A percentile compares a stretch with the other conserved stretches of the same genome.
Evolutionary conservation across 2,113 vertebrate genomes (phyloP).

Genomic region (Myxocyprinus asiaticus): DNA sequence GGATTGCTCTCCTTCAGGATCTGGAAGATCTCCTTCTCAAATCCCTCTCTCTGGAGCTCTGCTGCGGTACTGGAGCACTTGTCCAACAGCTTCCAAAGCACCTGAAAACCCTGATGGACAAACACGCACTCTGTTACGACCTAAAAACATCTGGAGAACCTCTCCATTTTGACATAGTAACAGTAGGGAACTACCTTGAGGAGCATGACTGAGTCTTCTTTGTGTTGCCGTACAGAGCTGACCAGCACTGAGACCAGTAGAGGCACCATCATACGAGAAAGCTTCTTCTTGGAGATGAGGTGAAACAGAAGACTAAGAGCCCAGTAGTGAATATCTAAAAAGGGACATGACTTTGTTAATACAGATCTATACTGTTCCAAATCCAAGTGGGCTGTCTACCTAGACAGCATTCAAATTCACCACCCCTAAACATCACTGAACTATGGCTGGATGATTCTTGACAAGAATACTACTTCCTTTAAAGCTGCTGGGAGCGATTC

Average conservation of each 20-base stretch:
- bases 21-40: slow-evolving; percentile 86
- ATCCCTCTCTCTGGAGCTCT: slow-evolving; percentile 81
- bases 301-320: slow-evolving; percentile 82
- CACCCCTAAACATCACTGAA: too few species aligned
- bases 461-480: too few species aligned
- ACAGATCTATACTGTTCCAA: not conserved
- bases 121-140: not conserved
- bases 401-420: too few species aligned
- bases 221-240: slow-evolving; percentile 79
- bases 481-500: too few species aligned
- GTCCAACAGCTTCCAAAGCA: slow-evolving; percentile 80
- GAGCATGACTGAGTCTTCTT: slow-evolving; percentile 78
- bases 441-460: too few species aligned
- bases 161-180: not conserved
- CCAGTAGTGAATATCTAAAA: slow-evolving; percentile 88
- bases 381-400: not conserved
- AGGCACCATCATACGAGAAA: slow-evolving; percentile 80
- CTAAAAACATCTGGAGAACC: not conserved
- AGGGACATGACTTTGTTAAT: not conserved
- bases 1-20: slow-evolving; percentile 77
- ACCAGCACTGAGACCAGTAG: slow-evolving; percentile 84
- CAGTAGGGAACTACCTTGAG: slow-evolving; percentile 72
- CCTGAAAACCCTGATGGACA: slow-evolving; percentile 81
- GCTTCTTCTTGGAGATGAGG: slow-evolving; percentile 84
- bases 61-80: slow-evolving; percentile 80